Evolutionary conservation across 35 echinoderm and acorn worm species (phyloP).

Genomic region (Patiria miniata): DNA sequence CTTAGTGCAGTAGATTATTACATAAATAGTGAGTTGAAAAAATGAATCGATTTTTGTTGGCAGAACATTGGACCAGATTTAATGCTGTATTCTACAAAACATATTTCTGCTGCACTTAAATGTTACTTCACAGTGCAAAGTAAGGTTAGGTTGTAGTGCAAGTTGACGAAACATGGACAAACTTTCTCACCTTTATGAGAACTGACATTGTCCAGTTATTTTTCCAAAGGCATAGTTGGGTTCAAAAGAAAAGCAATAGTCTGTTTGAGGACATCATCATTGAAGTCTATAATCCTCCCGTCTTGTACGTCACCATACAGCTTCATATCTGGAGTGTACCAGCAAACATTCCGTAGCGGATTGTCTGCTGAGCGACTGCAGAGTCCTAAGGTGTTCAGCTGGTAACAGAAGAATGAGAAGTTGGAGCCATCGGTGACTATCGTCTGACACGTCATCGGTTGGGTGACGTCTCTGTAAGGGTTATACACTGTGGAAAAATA

Average conservation of each 20-base stretch:
- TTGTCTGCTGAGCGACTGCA: slow-evolving; percentile 33
- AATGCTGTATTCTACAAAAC: no score
- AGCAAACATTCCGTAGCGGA: slow-evolving; percentile 48
- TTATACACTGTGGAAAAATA: slow-evolving; percentile 25
- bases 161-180: no score
- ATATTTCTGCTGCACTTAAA: no score
- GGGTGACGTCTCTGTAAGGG: slow-evolving; percentile 44
- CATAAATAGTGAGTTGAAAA: no score
- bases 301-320: slow-evolving; percentile 59
- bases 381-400: slow-evolving; percentile 73
- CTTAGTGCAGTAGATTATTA: no score
- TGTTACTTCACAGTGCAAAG: no score
- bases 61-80: no score
- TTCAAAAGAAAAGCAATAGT: slow-evolving; percentile 61
- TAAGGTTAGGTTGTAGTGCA: no score
- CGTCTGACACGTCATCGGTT: slow-evolving; percentile 58
- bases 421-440: slow-evolving; percentile 53
- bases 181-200: no score
- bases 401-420: slow-evolving; percentile 74
- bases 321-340: slow-evolving; percentile 35
- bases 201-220: not conserved
- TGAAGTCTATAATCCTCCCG: slow-evolving; percentile 40
- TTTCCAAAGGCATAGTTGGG: not conserved
- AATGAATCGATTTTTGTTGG: no score
- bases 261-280: slow-evolving; percentile 61